Conservation (phyloP, 1,140 invertebrate species). For the Listronotus bonariensis region DNA sequence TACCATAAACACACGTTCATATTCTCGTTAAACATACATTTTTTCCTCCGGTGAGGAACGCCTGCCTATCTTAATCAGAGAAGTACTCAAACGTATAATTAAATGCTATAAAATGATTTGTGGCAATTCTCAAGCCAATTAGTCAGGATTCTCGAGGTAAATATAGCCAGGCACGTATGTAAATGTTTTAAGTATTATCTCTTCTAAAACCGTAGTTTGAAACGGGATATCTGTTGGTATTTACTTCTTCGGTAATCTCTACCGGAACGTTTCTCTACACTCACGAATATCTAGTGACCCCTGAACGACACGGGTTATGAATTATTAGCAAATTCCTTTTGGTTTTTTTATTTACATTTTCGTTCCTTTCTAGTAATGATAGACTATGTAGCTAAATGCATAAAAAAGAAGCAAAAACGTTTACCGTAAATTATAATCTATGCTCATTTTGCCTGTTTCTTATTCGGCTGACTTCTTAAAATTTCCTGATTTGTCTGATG, state of each 20-base stretch:
- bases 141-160: slow-evolving; percentile 12
- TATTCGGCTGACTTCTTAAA: too few relatives aligned
- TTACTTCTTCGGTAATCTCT: not conserved
- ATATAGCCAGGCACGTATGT: not conserved
- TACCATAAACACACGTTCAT: slow-evolving; percentile 13
- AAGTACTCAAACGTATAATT: slow-evolving; percentile 27
- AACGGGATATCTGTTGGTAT: not conserved
- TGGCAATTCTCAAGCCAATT: slow-evolving; percentile 29
- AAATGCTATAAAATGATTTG: slow-evolving; percentile 32
- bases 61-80: slow-evolving; percentile 27
- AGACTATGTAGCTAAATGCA: too few relatives aligned
- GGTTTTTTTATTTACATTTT: too few relatives aligned
- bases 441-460: too few relatives aligned
- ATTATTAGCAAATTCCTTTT: slow-evolving; percentile 11
- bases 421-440: too few relatives aligned
- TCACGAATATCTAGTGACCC: slow-evolving; percentile 23
- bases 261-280: not conserved
- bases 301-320: slow-evolving; percentile 5
- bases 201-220: not conserved
- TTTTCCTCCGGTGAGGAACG: slow-evolving; percentile 5
- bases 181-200: slow-evolving; percentile 3
- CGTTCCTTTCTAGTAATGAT: too few relatives aligned
- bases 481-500: too few relatives aligned
- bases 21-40: slow-evolving; percentile 15
- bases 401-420: too few relatives aligned